phyloP scores from a whole-genome alignment of 2,888 invertebrate genomes.

The Pediacus dermestoides region DNA sequence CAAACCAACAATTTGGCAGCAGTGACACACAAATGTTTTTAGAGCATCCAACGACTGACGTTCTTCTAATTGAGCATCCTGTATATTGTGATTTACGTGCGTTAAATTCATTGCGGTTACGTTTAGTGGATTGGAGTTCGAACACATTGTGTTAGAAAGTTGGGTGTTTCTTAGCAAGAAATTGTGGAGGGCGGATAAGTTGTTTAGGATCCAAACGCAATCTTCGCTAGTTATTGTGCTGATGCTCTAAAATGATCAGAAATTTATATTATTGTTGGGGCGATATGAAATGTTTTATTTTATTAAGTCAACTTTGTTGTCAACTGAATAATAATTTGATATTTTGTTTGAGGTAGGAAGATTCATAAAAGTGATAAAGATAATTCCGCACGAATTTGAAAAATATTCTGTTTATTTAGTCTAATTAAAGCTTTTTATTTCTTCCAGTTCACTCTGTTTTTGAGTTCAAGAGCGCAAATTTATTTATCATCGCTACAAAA shows the following conservation, averaged over 20 bases:
- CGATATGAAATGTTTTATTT: too few relatives aligned
- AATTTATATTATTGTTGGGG: background rate
- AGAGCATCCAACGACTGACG: constrained; percentile 74
- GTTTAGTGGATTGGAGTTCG: constrained; percentile 25
- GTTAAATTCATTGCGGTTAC: constrained; percentile 24
- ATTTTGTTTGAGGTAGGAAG: too few relatives aligned
- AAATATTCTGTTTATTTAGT: too few relatives aligned
- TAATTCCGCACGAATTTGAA: too few relatives aligned
- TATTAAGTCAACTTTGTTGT: too few relatives aligned
- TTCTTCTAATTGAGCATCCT: constrained; percentile 61
- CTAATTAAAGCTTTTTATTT: too few relatives aligned
- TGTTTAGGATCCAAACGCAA: constrained; percentile 68
- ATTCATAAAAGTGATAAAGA: too few relatives aligned
- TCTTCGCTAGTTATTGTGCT: constrained; percentile 68
- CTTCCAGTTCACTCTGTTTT: too few relatives aligned
- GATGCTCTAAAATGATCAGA: background rate
- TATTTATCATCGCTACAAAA: too few relatives aligned
- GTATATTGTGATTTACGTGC: constrained; percentile 35
- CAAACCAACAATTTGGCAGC: constrained; percentile 82
- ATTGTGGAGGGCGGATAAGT: constrained; percentile 68
- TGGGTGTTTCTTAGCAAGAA: constrained; percentile 72
- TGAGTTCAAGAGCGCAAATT: too few relatives aligned
- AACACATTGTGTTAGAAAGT: constrained; percentile 29
- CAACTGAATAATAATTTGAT: too few relatives aligned
- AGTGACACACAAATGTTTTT: constrained; percentile 61